These are phyloP conservation scores for Porites rus DNA, from an alignment of 92 coral and sea anemone genomes.

Conservation along the genomic window DNA sequence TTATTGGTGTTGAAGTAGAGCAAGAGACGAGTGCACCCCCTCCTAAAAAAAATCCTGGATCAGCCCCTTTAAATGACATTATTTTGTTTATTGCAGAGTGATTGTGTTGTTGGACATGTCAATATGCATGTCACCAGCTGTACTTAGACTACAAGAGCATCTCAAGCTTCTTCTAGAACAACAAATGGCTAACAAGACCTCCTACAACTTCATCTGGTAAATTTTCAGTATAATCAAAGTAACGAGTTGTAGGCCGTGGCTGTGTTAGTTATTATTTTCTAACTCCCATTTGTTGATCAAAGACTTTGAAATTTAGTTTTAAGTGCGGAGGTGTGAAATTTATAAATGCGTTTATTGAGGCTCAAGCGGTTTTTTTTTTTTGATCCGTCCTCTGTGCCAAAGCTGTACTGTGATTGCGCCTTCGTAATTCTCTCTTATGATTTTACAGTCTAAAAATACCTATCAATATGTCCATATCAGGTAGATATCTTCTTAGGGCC, in stretches of 20 bases:
- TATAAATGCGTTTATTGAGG: neutral
- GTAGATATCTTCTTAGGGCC: too few species aligned
- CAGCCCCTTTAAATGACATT: too few species aligned
- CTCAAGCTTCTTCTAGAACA: conserved; percentile 88
- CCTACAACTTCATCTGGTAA: conserved; percentile 95
- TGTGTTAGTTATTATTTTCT: too few species aligned
- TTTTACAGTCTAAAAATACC: too few species aligned
- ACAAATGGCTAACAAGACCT: conserved; percentile 98
- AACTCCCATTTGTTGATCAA: too few species aligned
- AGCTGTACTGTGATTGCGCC: neutral
- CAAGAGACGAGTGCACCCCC: too few species aligned
- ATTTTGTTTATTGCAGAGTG: conserved; percentile 68
- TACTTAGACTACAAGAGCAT: conserved; percentile 78
- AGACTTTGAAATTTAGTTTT: too few species aligned
- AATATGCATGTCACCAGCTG: conserved; percentile 92
- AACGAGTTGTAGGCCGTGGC: neutral
- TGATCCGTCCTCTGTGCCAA: neutral
- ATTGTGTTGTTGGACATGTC: conserved; percentile 93
- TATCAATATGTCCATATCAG: too few species aligned
- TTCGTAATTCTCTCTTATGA: too few species aligned
- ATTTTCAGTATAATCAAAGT: neutral
- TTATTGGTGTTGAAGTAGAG: too few species aligned
- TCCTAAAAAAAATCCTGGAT: too few species aligned
- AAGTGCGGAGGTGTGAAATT: too few species aligned
- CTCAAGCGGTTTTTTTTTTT: neutral